These are phyloP conservation scores for Eilema caniola DNA, from an alignment of 2,888 invertebrate species.

Conservation along the genomic window DNA sequence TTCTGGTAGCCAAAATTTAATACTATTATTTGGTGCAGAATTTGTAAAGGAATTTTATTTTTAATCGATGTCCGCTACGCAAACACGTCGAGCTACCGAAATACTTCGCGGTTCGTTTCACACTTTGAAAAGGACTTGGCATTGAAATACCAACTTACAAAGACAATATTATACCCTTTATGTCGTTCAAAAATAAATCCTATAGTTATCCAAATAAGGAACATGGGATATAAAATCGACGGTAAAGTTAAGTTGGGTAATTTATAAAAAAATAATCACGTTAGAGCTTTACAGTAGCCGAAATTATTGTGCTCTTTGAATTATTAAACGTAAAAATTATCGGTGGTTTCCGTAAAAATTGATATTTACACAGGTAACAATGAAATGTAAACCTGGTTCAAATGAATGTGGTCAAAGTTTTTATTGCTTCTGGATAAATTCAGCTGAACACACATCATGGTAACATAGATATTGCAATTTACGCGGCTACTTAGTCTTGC, in stretches of 20 bases:
- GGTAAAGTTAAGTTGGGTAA: slow-evolving; percentile 31
- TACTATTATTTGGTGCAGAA: slow-evolving; percentile 75
- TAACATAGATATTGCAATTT: not conserved
- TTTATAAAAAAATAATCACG: slow-evolving; percentile 72
- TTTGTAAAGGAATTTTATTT: slow-evolving; percentile 63
- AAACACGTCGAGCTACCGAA: slow-evolving; percentile 76
- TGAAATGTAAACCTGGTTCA: slow-evolving; percentile 21
- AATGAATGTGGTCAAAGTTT: slow-evolving; percentile 37
- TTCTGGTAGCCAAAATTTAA: slow-evolving; percentile 73
- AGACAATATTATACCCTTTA: not conserved
- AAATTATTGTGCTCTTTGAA: slow-evolving; percentile 69
- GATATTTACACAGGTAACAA: slow-evolving; percentile 40
- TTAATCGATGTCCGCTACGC: slow-evolving; percentile 77
- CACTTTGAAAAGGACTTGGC: slow-evolving; percentile 72
- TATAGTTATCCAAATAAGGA: slow-evolving; percentile 38
- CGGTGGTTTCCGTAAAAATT: slow-evolving; percentile 37
- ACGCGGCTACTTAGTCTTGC: not conserved
- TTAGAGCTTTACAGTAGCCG: slow-evolving; percentile 78
- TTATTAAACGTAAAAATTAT: slow-evolving; percentile 55
- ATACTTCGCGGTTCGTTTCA: slow-evolving; percentile 82
- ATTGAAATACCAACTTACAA: slow-evolving; percentile 52
- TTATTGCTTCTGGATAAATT: slow-evolving; percentile 19
- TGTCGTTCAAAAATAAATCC: slow-evolving; percentile 43
- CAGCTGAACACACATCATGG: slow-evolving; percentile 42
- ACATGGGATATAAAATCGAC: not conserved